phyloP scores from a whole-genome alignment of 1,140 invertebrate species.

The Calephelis nemesis region DNA sequence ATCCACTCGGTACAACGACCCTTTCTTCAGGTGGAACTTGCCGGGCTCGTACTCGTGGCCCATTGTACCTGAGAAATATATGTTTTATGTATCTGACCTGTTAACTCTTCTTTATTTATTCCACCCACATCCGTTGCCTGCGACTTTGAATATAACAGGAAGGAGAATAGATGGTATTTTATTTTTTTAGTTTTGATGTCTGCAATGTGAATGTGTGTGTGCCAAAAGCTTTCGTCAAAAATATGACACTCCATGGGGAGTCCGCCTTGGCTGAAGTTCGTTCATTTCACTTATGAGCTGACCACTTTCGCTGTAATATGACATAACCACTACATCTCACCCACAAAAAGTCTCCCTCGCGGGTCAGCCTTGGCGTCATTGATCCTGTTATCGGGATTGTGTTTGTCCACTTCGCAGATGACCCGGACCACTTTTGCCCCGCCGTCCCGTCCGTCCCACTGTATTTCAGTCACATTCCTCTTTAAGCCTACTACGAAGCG shows the following conservation, averaged over 20 bases:
- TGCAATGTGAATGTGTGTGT: too few relatives aligned
- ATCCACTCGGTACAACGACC: conserved; percentile 79
- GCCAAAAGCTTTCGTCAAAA: too few relatives aligned
- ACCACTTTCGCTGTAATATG: neutral
- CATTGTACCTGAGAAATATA: conserved; percentile 82
- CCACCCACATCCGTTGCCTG: too few relatives aligned
- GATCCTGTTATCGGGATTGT: conserved; percentile 81
- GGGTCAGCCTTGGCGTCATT: conserved; percentile 95
- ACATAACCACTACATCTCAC: conserved; percentile 59
- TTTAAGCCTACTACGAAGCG: conserved; percentile 84
- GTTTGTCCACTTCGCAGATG: conserved; percentile 82
- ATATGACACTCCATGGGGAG: too few relatives aligned
- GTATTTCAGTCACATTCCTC: conserved; percentile 81
- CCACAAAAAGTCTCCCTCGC: conserved; percentile 87
- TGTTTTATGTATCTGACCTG: too few relatives aligned
- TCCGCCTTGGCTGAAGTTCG: neutral
- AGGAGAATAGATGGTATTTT: too few relatives aligned
- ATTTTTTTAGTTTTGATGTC: too few relatives aligned
- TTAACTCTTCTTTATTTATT: too few relatives aligned
- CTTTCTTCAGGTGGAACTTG: conserved; percentile 70
- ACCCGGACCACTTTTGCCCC: conserved; percentile 71
- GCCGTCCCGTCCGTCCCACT: conserved; percentile 84
- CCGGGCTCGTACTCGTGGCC: conserved; percentile 77
- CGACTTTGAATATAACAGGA: too few relatives aligned
- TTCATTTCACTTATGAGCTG: neutral